A percentile compares a stretch with the other conserved stretches of the same genome.
Conservation (phyloP, 1,140 invertebrate genomes). For the Diprion similis region DNA sequence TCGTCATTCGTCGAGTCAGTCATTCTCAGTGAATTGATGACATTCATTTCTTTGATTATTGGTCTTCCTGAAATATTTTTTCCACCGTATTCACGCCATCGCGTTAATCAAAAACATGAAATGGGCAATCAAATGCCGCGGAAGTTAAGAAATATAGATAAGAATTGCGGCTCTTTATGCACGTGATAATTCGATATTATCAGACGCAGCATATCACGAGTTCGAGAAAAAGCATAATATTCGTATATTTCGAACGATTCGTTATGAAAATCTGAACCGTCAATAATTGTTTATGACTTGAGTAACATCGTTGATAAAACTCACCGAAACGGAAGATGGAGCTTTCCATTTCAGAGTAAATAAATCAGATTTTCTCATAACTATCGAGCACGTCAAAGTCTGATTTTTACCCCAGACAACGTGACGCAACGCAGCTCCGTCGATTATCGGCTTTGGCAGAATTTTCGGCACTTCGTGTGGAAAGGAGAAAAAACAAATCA, state of each 20-base stretch:
- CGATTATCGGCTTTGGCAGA: conserved; percentile 37
- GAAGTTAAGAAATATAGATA: too few relatives aligned
- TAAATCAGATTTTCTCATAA: conserved; percentile 37
- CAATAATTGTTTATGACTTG: neutral
- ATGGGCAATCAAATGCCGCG: too few relatives aligned
- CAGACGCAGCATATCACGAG: too few relatives aligned
- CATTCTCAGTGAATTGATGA: too few relatives aligned
- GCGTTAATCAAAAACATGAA: too few relatives aligned
- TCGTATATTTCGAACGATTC: conserved; percentile 17
- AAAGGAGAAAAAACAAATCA: conserved; percentile 19
- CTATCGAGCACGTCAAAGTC: conserved; percentile 38
- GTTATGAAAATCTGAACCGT: conserved; percentile 10
- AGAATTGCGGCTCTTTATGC: too few relatives aligned
- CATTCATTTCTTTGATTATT: too few relatives aligned
- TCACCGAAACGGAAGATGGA: neutral
- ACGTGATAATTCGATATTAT: too few relatives aligned
- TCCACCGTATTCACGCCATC: too few relatives aligned
- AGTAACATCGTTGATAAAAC: neutral
- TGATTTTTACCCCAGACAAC: conserved; percentile 36
- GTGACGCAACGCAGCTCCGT: conserved; percentile 32
- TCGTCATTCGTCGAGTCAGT: too few relatives aligned
- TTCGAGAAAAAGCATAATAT: conserved; percentile 11
- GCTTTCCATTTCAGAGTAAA: neutral
- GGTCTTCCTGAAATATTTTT: too few relatives aligned
- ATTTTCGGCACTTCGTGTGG: conserved; percentile 19